Percentiles rank a stretch among this genome's conserved stretches.
Conservation (phyloP, 2,797 vertebrate genomes). For the Sciaenops ocellatus region DNA sequence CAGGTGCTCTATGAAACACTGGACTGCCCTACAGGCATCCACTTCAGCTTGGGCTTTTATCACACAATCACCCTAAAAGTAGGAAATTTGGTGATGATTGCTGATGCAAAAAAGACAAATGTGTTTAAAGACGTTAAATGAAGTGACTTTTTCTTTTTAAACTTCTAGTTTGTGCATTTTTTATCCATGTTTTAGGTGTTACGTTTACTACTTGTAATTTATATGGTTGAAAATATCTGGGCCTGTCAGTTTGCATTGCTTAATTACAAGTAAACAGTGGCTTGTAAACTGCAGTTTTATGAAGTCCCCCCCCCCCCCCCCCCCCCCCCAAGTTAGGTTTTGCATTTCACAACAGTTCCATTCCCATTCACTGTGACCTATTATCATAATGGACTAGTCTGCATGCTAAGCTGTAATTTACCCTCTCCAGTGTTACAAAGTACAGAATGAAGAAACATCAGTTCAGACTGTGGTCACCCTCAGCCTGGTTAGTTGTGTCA, state of each 20-base stretch:
- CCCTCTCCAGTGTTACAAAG: conserved; percentile 16
- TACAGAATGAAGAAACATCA: conserved; percentile 11
- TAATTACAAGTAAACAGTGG: conserved; percentile 29
- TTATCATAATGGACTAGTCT: conserved; percentile 23
- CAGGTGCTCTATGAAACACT: conserved; percentile 1
- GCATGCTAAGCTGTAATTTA: conserved; percentile 30
- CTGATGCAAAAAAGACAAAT: not conserved
- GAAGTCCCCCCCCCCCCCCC: conserved; percentile 37
- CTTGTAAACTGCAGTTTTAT: conserved; percentile 43
- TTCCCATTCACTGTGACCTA: conserved; percentile 5
- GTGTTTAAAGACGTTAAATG: no score
- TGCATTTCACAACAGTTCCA: conserved; percentile 12
- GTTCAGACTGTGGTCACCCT: conserved; percentile 37
- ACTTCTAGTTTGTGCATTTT: not conserved
- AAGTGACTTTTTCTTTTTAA: not conserved
- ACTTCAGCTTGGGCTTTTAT: not conserved
- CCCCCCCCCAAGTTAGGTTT: conserved; percentile 12
- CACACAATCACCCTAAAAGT: not conserved
- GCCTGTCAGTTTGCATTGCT: not conserved
- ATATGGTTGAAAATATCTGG: not conserved
- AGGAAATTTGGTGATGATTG: not conserved
- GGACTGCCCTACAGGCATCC: not conserved
- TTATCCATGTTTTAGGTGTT: not conserved
- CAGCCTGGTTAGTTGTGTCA: conserved; percentile 3
- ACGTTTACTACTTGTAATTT: not conserved